A percentile compares a stretch with the other conserved stretches of the same genome.
Conservation (phyloP, 2,797 vertebrate species). For the Typhlichthys subterraneus region DNA sequence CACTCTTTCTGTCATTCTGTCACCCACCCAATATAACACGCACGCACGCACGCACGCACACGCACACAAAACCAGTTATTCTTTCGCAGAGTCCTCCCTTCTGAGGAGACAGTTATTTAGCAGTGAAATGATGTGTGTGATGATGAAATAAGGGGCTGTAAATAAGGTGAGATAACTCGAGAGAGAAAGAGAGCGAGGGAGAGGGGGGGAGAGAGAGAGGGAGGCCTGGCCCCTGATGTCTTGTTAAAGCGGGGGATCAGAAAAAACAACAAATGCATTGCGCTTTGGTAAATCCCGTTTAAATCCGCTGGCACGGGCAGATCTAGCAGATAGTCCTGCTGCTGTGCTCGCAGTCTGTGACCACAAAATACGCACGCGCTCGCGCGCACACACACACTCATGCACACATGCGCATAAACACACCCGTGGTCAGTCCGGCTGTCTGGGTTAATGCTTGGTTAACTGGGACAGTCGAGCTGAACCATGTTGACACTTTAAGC, state of each 20-base stretch:
- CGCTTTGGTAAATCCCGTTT: slow-evolving; percentile 72
- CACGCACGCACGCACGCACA: neutral
- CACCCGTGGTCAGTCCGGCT: slow-evolving; percentile 74
- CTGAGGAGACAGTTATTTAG: slow-evolving; percentile 70
- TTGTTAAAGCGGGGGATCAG: slow-evolving; percentile 76
- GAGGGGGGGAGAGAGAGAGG: slow-evolving; percentile 14
- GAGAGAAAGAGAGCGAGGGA: slow-evolving; percentile 37
- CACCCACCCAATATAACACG: neutral
- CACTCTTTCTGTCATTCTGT: slow-evolving; percentile 7
- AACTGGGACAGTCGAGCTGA: slow-evolving; percentile 79
- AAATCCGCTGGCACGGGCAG: slow-evolving; percentile 79
- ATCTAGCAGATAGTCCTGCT: slow-evolving; percentile 75
- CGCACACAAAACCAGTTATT: slow-evolving; percentile 28
- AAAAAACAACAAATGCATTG: slow-evolving; percentile 77
- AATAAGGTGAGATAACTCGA: slow-evolving; percentile 73
- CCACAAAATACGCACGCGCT: slow-evolving; percentile 42
- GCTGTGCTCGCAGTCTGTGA: slow-evolving; percentile 73
- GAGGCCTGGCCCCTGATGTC: slow-evolving; percentile 61
- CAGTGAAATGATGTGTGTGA: slow-evolving; percentile 75
- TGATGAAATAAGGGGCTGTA: slow-evolving; percentile 70
- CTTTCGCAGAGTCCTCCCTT: slow-evolving; percentile 37
- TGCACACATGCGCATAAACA: slow-evolving; percentile 50
- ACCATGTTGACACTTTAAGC: slow-evolving; percentile 80
- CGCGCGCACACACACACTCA: slow-evolving; percentile 7
- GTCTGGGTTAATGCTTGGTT: slow-evolving; percentile 79